Percentiles rank a stretch among this genome's conserved stretches.
Conservation (phyloP, 2,113 vertebrate species). For the Paramormyrops kingsleyae region DNA sequence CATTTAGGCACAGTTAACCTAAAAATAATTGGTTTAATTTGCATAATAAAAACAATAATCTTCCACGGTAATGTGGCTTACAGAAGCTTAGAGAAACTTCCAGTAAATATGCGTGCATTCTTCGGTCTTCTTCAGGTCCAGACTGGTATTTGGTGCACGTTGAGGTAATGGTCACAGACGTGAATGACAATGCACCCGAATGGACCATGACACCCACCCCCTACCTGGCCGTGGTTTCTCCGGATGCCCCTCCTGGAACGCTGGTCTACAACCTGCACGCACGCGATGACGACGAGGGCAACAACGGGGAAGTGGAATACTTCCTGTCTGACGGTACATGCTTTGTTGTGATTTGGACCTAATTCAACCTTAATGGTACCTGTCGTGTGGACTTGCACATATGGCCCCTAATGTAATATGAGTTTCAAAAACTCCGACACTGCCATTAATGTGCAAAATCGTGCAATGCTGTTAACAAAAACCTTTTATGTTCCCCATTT, state of each 20-base stretch:
- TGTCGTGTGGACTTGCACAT: neutral
- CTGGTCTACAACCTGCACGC: conserved; percentile 74
- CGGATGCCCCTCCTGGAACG: conserved; percentile 53
- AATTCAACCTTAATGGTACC: neutral
- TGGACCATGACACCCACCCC: conserved; percentile 77
- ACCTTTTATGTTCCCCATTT: neutral
- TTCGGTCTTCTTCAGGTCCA: conserved; percentile 50
- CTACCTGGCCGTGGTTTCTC: conserved; percentile 68
- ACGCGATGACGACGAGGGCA: conserved; percentile 71
- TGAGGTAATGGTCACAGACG: conserved; percentile 68
- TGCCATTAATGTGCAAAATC: neutral
- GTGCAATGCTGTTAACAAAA: neutral
- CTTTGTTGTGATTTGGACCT: neutral
- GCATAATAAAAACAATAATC: neutral
- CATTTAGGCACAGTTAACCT: neutral
- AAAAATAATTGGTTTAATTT: conserved; percentile 1
- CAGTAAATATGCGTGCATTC: neutral
- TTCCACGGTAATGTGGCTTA: neutral
- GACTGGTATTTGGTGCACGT: conserved; percentile 73
- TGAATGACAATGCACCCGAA: conserved; percentile 75
- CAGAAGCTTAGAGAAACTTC: conserved; percentile 3
- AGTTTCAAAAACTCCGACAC: neutral
- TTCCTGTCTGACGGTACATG: conserved; percentile 75
- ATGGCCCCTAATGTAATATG: neutral
- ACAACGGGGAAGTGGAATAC: conserved; percentile 75